Evolutionary conservation across 2,888 invertebrate genomes (phyloP), one percentile per base, ranked within the genome.

Genomic region (Tipula helvola): DNA sequence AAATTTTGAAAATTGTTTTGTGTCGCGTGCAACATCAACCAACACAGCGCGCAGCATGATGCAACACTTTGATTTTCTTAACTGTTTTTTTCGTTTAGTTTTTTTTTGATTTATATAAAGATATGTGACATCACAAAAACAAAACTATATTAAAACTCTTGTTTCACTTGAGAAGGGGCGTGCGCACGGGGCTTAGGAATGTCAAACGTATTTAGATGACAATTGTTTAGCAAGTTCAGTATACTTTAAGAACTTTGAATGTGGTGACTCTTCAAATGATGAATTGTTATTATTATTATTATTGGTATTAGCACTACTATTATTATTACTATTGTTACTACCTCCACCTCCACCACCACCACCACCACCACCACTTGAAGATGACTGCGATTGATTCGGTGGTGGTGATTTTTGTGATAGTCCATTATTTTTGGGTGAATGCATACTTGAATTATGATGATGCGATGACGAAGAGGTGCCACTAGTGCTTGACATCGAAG

Each of bases 211-310:
- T 93, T 98, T 98, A 93, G 97, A 98, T 91, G 98, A 98, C 92
- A 99, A 93, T 93, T 99, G 98, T 93, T 98, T 98, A 90, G 99
- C 99, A 93, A 99, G 95, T 93, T 99, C 98, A 91, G 98, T 98
- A 93, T 99, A 99, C 93, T 98, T 98, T 89, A 98, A 95, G 94
- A 98, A 98, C 93, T 98, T 99, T 89, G 98, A 97, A 92, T 98
- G 97, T 86, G 97, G 97, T 91, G 97, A 97, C 92, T 98, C 98
- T 90, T 97, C 97, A 90, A 95, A 96, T 44, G 94, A 91, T 91
- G 93, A 57, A 12, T 8, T 41, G 52, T 39, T 41, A 8, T 39
- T 57, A n/a, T 52, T 39, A 4, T 36, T 42, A 36, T 36, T 85
- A 28, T 47, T 86, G n/a, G 57, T 85, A 39, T 44, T 28, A 84